Conservation (phyloP, 2,113 vertebrate genomes). For the Labeo catla region DNA sequence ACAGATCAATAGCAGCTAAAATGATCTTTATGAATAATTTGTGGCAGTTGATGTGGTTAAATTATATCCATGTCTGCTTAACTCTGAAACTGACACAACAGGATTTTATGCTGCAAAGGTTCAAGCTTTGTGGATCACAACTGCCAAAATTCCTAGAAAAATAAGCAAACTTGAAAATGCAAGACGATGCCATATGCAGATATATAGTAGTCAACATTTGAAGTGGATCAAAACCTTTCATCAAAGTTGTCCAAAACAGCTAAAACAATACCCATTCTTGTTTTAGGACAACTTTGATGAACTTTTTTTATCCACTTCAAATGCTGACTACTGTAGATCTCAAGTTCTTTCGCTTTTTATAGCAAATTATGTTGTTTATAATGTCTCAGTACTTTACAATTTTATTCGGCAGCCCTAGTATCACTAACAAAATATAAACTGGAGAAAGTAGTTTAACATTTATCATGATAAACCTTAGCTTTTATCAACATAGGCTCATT, state of each 20-base stretch:
- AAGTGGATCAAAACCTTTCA: too few relatives aligned
- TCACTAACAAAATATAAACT: not conserved
- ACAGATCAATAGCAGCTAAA: not conserved
- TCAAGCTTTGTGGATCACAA: not conserved
- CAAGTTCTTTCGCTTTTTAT: not conserved
- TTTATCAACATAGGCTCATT: too few relatives aligned
- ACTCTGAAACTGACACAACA: not conserved
- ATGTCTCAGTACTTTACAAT: not conserved
- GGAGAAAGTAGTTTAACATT: too few relatives aligned
- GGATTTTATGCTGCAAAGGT: not conserved
- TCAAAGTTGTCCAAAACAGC: too few relatives aligned
- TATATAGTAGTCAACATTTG: too few relatives aligned
- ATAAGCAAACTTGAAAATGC: too few relatives aligned
- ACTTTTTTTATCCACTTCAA: too few relatives aligned
- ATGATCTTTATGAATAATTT: not conserved
- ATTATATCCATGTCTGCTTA: not conserved
- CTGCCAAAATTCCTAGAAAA: not conserved
- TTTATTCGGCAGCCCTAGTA: not conserved
- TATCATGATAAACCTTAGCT: too few relatives aligned
- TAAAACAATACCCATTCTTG: too few relatives aligned
- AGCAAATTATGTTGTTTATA: not conserved
- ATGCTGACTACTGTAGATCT: too few relatives aligned
- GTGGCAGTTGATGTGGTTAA: not conserved
- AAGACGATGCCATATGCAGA: not conserved
- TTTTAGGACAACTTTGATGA: too few relatives aligned